phyloP scores from a whole-genome alignment of 2,888 invertebrate genomes.

The Agrotis puta region DNA sequence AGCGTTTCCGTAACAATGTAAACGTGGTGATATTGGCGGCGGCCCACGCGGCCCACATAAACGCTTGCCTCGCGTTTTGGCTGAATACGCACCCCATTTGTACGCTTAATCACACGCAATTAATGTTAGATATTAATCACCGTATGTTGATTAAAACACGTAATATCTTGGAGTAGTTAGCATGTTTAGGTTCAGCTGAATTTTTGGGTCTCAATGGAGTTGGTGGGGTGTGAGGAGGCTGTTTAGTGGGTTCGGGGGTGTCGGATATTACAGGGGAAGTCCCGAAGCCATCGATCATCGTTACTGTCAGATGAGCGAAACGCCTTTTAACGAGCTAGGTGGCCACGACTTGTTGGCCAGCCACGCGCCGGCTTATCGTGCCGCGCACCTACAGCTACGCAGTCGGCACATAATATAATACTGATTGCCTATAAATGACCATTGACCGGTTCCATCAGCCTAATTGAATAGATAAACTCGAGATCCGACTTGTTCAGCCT shows the following conservation, averaged over 20 bases:
- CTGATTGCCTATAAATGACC: constrained; percentile 53
- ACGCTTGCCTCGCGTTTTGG: constrained; percentile 40
- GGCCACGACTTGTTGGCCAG: constrained; percentile 70
- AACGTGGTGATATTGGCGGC: constrained; percentile 32
- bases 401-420: constrained; percentile 51
- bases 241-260: constrained; percentile 67
- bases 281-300: constrained; percentile 85
- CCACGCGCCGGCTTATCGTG: constrained; percentile 54
- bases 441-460: constrained; percentile 57
- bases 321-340: constrained; percentile 83
- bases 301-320: constrained; percentile 84
- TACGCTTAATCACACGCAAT: constrained; percentile 50
- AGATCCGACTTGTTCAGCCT: constrained; percentile 45
- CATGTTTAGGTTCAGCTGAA: constrained; percentile 43
- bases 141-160: constrained; percentile 34
- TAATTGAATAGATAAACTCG: constrained; percentile 63
- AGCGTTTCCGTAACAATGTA: constrained; percentile 50
- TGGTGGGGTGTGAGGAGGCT: constrained; percentile 53
- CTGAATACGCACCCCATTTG: constrained; percentile 47
- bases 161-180: constrained; percentile 32
- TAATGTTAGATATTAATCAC: constrained; percentile 57
- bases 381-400: constrained; percentile 36
- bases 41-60: constrained; percentile 22
- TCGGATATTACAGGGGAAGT: constrained; percentile 86
- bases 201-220: constrained; percentile 59